Conservation (phyloP, 2,888 invertebrate genomes). For the Bembecia ichneumoniformis region DNA sequence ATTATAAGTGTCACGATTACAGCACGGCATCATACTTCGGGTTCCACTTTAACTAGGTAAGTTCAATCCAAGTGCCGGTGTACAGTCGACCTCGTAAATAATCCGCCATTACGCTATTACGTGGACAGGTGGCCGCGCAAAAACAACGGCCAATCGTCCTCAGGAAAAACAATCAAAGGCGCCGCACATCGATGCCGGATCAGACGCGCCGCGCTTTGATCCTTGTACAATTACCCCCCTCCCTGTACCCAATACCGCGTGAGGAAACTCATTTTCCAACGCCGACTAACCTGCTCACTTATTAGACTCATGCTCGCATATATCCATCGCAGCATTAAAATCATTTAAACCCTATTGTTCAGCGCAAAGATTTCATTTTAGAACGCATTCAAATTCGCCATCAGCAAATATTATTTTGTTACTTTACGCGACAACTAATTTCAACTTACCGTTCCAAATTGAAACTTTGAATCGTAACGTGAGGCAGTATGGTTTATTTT, state of each 20-base stretch:
- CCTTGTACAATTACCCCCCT: conserved; percentile 51
- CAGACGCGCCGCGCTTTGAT: conserved; percentile 46
- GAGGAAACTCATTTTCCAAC: conserved; percentile 70
- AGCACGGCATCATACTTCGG: conserved; percentile 4
- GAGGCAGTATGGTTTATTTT: conserved; percentile 14
- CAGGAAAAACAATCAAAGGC: conserved; percentile 66
- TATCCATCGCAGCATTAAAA: not conserved
- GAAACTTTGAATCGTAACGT: conserved; percentile 7
- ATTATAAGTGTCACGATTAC: too few species aligned
- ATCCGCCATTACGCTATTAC: conserved; percentile 45
- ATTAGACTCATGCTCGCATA: conserved; percentile 40
- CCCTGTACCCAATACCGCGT: conserved; percentile 14
- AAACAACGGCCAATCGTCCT: conserved; percentile 27
- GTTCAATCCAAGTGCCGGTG: not conserved
- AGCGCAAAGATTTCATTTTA: conserved; percentile 18
- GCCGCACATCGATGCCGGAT: conserved; percentile 41
- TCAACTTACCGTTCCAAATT: conserved; percentile 10
- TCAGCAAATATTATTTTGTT: conserved; percentile 10
- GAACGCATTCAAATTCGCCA: not conserved
- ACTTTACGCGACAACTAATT: conserved; percentile 16
- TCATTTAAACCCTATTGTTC: not conserved
- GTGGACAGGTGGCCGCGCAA: conserved; percentile 35
- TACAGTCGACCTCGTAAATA: conserved; percentile 41
- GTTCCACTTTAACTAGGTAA: not conserved
- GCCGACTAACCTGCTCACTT: conserved; percentile 57